phyloP scores from a whole-genome alignment of 64 coral and sea anemone genomes.

The Montipora capricornis region DNA sequence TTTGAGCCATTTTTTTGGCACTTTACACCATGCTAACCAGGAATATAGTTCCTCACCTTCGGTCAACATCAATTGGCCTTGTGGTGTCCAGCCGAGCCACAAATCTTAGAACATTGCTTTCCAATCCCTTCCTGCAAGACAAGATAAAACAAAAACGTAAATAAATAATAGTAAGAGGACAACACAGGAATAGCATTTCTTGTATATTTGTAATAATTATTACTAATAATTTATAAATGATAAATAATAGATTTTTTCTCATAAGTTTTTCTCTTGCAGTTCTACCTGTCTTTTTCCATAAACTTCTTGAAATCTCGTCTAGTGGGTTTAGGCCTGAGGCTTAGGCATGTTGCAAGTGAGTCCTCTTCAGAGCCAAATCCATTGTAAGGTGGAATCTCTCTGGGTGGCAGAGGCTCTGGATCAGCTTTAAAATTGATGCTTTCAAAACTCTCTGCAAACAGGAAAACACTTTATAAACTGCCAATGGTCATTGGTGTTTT shows the following conservation, averaged over 20 bases:
- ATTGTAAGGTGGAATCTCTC: constrained; percentile 96
- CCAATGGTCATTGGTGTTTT: neutral
- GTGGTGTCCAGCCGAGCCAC: constrained; percentile 93
- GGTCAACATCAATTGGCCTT: constrained; percentile 93
- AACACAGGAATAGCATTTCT: too few species aligned
- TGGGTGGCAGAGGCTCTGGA: constrained; percentile 16
- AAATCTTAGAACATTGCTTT: constrained; percentile 98
- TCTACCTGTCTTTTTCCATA: constrained; percentile 99
- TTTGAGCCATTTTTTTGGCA: too few species aligned
- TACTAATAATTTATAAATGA: too few species aligned
- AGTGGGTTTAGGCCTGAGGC: constrained; percentile 94
- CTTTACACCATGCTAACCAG: neutral
- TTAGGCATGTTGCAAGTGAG: constrained; percentile 89
- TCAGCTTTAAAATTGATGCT: constrained; percentile 87
- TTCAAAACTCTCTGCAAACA: constrained; percentile 69
- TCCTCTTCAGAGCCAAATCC: constrained; percentile 99
- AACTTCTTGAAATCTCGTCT: constrained; percentile 97
- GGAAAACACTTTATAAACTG: neutral
- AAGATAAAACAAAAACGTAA: neutral
- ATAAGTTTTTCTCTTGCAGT: neutral
- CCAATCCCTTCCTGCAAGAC: constrained; percentile 83
- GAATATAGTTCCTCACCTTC: constrained; percentile 41
- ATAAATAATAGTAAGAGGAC: too few species aligned
- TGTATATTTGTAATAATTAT: too few species aligned
- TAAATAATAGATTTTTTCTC: neutral